Percentiles rank a stretch among this genome's conserved stretches.
Evolutionary conservation across 2,797 vertebrate species (phyloP).

Genomic region (Setipinna tenuifilis): DNA sequence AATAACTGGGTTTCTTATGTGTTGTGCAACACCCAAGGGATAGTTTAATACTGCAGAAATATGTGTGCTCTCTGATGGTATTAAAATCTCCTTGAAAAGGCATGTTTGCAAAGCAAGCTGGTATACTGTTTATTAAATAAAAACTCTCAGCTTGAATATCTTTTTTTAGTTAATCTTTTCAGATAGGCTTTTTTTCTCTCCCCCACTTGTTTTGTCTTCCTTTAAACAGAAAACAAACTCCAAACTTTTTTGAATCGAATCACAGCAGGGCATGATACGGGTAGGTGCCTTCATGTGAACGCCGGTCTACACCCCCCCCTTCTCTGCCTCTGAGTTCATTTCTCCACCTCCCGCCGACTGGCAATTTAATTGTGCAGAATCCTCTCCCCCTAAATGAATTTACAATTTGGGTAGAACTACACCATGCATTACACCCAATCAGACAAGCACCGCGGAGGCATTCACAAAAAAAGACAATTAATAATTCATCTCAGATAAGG

Average conservation of each 20-base stretch:
- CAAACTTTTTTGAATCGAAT: conserved; percentile 73
- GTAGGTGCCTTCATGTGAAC: conserved; percentile 80
- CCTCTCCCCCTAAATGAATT: conserved; percentile 80
- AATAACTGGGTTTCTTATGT: not conserved
- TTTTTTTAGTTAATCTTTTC: not conserved
- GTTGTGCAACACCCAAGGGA: not conserved
- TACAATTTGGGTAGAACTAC: conserved; percentile 85
- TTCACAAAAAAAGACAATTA: conserved; percentile 87
- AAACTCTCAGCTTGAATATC: not conserved
- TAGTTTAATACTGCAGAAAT: not conserved
- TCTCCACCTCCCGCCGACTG: conserved; percentile 78
- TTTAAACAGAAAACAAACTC: conserved; percentile 79
- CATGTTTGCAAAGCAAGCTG: not conserved
- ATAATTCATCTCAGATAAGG: conserved; percentile 91
- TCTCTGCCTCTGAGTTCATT: conserved; percentile 81
- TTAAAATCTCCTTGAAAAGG: not conserved
- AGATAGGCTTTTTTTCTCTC: conserved; percentile 11
- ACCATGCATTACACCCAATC: conserved; percentile 84
- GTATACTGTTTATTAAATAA: not conserved
- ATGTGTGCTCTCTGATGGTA: not conserved
- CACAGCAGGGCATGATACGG: conserved; percentile 80
- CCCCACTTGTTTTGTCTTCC: conserved; percentile 49
- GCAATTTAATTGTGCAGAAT: conserved; percentile 87
- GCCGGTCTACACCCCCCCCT: conserved; percentile 69
- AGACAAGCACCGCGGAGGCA: conserved; percentile 85